Conservation (phyloP, 2,113 vertebrate species). For the Ammodytes dubius region DNA sequence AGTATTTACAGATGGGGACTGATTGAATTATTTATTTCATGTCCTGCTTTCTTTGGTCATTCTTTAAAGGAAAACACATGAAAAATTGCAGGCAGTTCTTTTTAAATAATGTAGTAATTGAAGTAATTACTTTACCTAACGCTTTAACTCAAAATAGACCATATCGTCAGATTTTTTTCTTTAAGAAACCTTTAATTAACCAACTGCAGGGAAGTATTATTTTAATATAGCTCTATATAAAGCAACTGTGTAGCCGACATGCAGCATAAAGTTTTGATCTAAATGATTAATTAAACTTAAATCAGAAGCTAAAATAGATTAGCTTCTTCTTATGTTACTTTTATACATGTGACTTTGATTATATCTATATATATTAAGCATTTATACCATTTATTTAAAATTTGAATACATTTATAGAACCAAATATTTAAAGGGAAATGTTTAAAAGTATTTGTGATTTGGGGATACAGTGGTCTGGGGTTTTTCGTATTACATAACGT, state of each 20-base stretch:
- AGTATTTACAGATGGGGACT: conserved; percentile 20
- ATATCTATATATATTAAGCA: neutral
- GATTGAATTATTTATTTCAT: conserved; percentile 11
- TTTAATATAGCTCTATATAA: neutral
- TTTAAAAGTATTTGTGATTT: conserved; percentile 23
- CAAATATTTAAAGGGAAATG: neutral
- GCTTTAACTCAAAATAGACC: neutral
- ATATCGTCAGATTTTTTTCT: neutral
- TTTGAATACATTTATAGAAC: neutral
- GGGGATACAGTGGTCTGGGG: neutral
- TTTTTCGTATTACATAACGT: conserved; percentile 27
- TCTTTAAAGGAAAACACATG: neutral
- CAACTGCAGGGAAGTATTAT: neutral
- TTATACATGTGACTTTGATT: neutral
- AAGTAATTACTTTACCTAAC: neutral
- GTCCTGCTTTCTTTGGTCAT: neutral
- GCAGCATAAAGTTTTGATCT: neutral
- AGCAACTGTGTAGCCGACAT: neutral
- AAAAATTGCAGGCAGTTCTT: too few relatives aligned
- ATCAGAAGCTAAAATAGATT: neutral
- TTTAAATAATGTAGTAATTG: neutral
- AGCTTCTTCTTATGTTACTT: neutral
- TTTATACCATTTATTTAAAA: neutral
- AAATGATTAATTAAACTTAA: neutral
- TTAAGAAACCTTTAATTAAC: neutral